Conservation (phyloP, 2,888 invertebrate genomes). For the Orthosia incerta region DNA sequence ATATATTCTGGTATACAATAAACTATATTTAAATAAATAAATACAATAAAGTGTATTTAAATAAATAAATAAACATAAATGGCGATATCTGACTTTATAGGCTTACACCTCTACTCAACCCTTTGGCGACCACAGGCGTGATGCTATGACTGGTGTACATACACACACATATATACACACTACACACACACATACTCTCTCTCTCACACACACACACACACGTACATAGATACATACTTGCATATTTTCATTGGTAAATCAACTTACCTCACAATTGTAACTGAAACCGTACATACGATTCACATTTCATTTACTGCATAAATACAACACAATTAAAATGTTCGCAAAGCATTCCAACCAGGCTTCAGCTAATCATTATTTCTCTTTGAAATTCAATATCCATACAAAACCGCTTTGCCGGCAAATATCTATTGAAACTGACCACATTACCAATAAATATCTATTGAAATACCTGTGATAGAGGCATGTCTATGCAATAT, state of each 20-base stretch:
- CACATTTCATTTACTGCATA: constrained; percentile 9
- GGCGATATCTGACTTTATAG: too few relatives aligned
- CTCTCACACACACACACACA: too few relatives aligned
- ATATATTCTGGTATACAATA: too few relatives aligned
- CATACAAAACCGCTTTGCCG: not conserved
- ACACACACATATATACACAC: too few relatives aligned
- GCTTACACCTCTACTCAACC: too few relatives aligned
- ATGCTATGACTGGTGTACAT: too few relatives aligned
- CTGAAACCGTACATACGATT: not conserved
- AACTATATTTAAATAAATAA: too few relatives aligned
- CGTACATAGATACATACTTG: too few relatives aligned
- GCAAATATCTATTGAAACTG: constrained; percentile 13
- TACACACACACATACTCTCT: too few relatives aligned
- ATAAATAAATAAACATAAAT: too few relatives aligned
- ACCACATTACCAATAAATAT: not conserved
- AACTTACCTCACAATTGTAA: not conserved
- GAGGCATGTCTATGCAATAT: not conserved
- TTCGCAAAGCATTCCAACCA: not conserved
- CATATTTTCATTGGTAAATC: not conserved
- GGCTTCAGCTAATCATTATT: constrained; percentile 12
- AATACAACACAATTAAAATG: not conserved
- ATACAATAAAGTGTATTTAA: too few relatives aligned
- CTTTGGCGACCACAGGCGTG: too few relatives aligned
- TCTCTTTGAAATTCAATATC: constrained; percentile 29
- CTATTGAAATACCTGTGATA: constrained; percentile 2